Evolutionary conservation across 2,888 invertebrate species (phyloP), one percentile per base, ranked within the genome.

Genomic region (Cancer borealis): DNA sequence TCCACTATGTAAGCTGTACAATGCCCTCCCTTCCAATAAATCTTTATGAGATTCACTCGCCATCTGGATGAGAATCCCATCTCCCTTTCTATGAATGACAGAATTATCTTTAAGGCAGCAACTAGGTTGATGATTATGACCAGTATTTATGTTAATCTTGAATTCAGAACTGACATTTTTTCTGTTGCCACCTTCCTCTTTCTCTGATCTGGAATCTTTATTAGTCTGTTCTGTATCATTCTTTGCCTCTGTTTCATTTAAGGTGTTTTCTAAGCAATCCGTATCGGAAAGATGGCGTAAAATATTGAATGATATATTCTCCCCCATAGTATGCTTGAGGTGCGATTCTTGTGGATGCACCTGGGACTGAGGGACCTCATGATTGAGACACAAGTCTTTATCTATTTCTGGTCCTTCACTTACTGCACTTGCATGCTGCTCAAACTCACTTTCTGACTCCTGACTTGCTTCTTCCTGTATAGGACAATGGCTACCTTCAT

Each of bases 221-320:
- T 93, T 89, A 8, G 30, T 21, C 21, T 17, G 17, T 39, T 46
- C 73, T 46, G 45, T 88, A 79, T 26, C 30, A 12, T 26, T 12
- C 6, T 26, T 30, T 30, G 8, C 47, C 30, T 60, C 79, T 46
- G 60, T 8, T n/a, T 45, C 60, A 46, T 17, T 12, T 3, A 47
- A 60, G 26, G 46, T 26, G 5, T 79, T 88, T 89, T 93, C 73
- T 39, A 93, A 14, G 46, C 73, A 73, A 6, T 6, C 30, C 46
- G 93, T 30, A 6, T 93, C 79, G 47, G 93, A 89, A 8, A 89
- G 39, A n/a, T 93, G 93, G 30, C 73, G 93, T 30, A 93, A 45
- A 73, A 93, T 89, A 89, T 89, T 47, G n/a, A 79, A 88, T 17
- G 93, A 89, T 30, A 45, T 46, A 5, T 93, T 93, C 89, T 93